These are phyloP conservation scores for Drosophila recens DNA, from an alignment of 2,888 invertebrate species.

Conservation along the genomic window DNA sequence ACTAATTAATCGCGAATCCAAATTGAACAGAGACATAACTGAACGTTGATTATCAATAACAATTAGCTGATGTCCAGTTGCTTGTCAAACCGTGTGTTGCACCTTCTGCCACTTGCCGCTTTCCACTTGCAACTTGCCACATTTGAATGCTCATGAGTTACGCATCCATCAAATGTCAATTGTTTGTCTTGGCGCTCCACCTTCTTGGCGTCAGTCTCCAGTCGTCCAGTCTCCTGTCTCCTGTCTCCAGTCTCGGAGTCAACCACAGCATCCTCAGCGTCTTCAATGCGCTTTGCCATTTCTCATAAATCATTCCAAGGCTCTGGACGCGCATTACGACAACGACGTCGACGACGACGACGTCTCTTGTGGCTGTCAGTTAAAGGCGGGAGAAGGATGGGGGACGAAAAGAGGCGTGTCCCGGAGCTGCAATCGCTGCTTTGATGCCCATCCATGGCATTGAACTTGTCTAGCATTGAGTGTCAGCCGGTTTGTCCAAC, in stretches of 20 bases:
- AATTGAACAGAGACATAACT: constrained; percentile 62
- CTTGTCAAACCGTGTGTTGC: constrained; percentile 65
- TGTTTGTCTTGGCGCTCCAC: constrained; percentile 78
- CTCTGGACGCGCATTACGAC: constrained; percentile 58
- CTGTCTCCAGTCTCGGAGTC: neutral
- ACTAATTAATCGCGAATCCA: constrained; percentile 73
- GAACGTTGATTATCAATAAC: constrained; percentile 78
- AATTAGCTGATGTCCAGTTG: constrained; percentile 72
- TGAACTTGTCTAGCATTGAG: constrained; percentile 77
- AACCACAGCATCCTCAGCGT: constrained; percentile 33
- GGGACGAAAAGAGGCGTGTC: constrained; percentile 9
- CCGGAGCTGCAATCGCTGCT: constrained; percentile 50
- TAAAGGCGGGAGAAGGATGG: neutral
- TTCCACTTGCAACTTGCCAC: constrained; percentile 22
- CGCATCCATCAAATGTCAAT: constrained; percentile 82
- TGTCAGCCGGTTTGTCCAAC: constrained; percentile 74
- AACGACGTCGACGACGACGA: constrained; percentile 41
- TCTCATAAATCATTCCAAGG: constrained; percentile 76
- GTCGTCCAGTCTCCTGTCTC: constrained; percentile 4
- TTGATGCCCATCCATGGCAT: constrained; percentile 77
- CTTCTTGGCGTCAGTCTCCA: constrained; percentile 43
- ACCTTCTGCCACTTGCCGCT: constrained; percentile 10
- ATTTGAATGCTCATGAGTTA: constrained; percentile 78
- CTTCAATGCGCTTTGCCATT: constrained; percentile 60
- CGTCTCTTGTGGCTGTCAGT: constrained; percentile 46